Conservation (phyloP, 2,113 vertebrate genomes). For the Syngnathus floridae region DNA sequence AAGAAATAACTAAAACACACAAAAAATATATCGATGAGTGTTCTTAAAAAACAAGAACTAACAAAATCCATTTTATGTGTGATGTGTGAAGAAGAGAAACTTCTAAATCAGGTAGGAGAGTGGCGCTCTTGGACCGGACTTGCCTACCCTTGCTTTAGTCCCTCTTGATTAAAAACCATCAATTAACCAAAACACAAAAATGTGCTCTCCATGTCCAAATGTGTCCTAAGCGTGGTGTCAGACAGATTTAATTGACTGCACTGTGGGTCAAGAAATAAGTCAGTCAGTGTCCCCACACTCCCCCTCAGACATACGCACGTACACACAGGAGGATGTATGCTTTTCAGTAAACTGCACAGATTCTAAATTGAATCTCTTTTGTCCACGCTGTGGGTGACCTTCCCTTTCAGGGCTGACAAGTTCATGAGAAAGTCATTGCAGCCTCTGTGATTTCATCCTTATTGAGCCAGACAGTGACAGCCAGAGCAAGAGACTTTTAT, state of each 20-base stretch:
- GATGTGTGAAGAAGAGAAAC: too few relatives aligned
- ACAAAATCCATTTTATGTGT: not conserved
- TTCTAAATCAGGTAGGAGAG: too few relatives aligned
- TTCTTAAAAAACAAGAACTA: not conserved
- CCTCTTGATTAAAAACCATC: not conserved
- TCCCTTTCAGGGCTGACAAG: conserved; percentile 42
- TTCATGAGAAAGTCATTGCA: conserved; percentile 47
- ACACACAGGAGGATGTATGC: conserved; percentile 14
- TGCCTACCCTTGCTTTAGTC: not conserved
- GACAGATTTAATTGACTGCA: conserved; percentile 3
- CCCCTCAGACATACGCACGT: conserved; percentile 19
- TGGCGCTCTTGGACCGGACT: too few relatives aligned
- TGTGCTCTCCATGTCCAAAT: not conserved
- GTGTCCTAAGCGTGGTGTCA: not conserved
- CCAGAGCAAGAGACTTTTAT: conserved; percentile 8
- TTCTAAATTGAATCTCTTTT: conserved; percentile 57
- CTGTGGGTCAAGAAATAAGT: conserved; percentile 6
- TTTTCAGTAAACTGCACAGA: conserved; percentile 37
- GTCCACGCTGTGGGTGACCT: conserved; percentile 55
- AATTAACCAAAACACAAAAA: conserved; percentile 1
- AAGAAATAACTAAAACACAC: too few relatives aligned
- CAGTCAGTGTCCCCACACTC: conserved; percentile 9
- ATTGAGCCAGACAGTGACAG: conserved; percentile 28
- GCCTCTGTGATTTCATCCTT: conserved; percentile 49
- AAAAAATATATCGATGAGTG: not conserved